Percentiles rank a stretch among this genome's conserved stretches.
These are phyloP conservation scores for Pseudomugil tenellus DNA, from an alignment of 2,797 vertebrate genomes.

Conservation along the genomic window DNA sequence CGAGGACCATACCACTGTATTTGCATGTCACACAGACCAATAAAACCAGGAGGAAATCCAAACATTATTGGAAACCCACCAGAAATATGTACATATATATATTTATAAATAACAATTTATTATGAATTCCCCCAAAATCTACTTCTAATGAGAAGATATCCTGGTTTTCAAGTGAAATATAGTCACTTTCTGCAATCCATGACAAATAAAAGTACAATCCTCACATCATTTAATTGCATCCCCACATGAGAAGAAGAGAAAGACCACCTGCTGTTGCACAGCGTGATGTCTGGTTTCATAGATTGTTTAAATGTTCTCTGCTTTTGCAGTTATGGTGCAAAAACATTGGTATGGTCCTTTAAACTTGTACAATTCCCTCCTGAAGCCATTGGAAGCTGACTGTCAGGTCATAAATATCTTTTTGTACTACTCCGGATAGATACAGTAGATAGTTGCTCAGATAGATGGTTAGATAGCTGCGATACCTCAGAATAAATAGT, in stretches of 20 bases:
- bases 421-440: slow-evolving; percentile 59
- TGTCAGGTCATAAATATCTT: slow-evolving; percentile 40
- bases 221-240: background rate
- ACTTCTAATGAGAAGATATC: too few species aligned
- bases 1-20: slow-evolving; percentile 42
- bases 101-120: background rate
- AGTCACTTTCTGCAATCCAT: background rate
- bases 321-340: slow-evolving; percentile 32
- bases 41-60: background rate
- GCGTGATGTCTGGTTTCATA: background rate
- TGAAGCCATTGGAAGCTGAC: slow-evolving; percentile 66
- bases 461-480: slow-evolving; percentile 42
- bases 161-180: background rate
- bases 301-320: background rate
- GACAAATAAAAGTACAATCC: background rate
- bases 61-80: background rate
- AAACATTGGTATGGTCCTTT: slow-evolving; percentile 56
- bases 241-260: background rate
- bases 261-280: background rate
- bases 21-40: slow-evolving; percentile 2
- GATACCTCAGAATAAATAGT: slow-evolving; percentile 56
- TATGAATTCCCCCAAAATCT: background rate
- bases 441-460: slow-evolving; percentile 31
- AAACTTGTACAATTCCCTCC: slow-evolving; percentile 61
- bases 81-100: too few species aligned